Conservation (phyloP, 2,113 vertebrate genomes). For the Climacteris rufus region DNA sequence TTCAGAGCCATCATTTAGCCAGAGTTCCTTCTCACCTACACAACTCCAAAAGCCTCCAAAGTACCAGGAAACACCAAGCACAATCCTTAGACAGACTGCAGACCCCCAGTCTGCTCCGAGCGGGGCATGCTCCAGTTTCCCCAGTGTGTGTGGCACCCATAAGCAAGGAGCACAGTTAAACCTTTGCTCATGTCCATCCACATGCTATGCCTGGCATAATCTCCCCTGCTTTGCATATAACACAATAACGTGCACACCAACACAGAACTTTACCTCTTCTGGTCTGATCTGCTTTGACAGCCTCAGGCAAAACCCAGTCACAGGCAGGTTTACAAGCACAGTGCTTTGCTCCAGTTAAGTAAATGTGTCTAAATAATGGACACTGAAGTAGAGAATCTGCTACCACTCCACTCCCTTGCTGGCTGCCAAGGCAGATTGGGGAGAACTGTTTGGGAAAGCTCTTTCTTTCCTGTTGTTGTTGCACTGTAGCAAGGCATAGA, state of each 20-base stretch:
- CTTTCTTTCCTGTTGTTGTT: background rate
- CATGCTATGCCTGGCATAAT: background rate
- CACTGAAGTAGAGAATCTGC: background rate
- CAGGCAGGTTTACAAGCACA: background rate
- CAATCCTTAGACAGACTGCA: background rate
- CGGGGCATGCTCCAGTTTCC: background rate
- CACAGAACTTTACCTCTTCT: background rate
- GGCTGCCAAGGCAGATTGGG: background rate
- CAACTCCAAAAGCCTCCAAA: background rate
- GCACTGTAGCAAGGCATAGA: background rate
- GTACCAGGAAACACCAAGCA: background rate
- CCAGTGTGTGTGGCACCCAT: background rate
- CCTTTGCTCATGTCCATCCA: background rate
- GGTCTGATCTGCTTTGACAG: background rate
- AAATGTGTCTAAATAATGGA: background rate
- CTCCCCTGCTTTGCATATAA: background rate
- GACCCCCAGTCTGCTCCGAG: rapidly evolving
- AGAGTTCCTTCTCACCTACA: background rate
- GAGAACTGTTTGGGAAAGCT: background rate
- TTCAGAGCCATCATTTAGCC: background rate
- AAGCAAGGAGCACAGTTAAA: background rate
- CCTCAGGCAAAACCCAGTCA: background rate
- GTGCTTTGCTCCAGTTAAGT: background rate
- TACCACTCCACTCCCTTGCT: background rate
- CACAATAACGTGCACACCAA: rapidly evolving